Percentiles rank a stretch among this genome's conserved stretches.
phyloP scores from a whole-genome alignment of 1,140 invertebrate species.

The Hestina assimilis region DNA sequence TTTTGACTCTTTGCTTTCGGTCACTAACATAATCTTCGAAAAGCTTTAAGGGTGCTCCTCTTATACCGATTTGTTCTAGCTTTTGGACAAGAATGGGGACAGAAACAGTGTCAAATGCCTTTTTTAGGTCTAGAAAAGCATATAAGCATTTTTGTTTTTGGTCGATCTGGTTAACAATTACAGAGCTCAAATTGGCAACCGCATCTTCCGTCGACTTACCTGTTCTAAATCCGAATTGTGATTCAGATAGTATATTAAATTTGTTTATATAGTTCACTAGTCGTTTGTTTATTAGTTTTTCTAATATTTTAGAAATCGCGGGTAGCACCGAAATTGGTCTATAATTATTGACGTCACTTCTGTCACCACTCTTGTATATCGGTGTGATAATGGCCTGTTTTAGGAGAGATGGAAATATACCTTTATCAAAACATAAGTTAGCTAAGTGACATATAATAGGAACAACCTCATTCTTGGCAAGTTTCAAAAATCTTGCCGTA shows the following conservation, averaged over 20 bases:
- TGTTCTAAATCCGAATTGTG: slow-evolving; percentile 9
- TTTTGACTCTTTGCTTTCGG: neutral
- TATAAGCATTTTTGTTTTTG: neutral
- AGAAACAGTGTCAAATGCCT: slow-evolving; percentile 19
- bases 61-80: slow-evolving; percentile 8
- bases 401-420: slow-evolving; percentile 9
- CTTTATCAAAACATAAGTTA: slow-evolving; percentile 16
- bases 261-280: slow-evolving; percentile 3
- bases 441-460: slow-evolving; percentile 10
- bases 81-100: neutral
- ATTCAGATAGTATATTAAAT: neutral
- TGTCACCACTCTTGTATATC: slow-evolving; percentile 16
- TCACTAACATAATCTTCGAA: neutral
- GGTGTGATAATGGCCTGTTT: slow-evolving; percentile 19
- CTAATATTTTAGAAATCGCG: slow-evolving; percentile 15
- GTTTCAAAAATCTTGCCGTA: slow-evolving; percentile 17
- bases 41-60: neutral
- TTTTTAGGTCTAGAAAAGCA: slow-evolving; percentile 17
- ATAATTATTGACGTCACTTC: slow-evolving; percentile 10
- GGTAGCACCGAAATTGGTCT: slow-evolving; percentile 22
- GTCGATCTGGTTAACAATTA: neutral
- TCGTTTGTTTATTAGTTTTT: neutral
- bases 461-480: neutral
- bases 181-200: neutral
- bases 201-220: slow-evolving; percentile 20